Evolutionary conservation across 2,113 vertebrate species (phyloP).

Genomic region (Atractosteus spatula): DNA sequence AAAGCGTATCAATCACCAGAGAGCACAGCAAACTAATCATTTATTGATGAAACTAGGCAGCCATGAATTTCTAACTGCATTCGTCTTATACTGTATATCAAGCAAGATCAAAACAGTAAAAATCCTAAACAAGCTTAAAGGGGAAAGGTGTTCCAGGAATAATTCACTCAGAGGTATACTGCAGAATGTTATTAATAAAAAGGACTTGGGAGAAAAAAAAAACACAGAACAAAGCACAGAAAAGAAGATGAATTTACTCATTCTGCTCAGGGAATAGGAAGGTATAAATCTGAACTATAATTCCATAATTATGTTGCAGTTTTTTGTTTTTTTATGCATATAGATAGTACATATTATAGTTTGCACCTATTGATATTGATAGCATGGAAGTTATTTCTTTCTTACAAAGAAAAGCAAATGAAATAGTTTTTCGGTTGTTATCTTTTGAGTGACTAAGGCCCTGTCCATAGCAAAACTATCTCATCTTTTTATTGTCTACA

Average conservation of each 20-base stretch:
- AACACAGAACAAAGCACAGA: neutral
- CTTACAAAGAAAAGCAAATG: slow-evolving; percentile 41
- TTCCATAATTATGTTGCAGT: too few relatives aligned
- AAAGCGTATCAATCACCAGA: slow-evolving; percentile 74
- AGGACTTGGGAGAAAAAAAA: slow-evolving; percentile 20
- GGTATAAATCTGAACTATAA: too few relatives aligned
- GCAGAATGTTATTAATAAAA: slow-evolving; percentile 65
- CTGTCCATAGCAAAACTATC: slow-evolving; percentile 58
- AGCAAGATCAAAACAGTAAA: slow-evolving; percentile 72
- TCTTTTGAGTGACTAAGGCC: slow-evolving; percentile 39
- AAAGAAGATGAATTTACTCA: neutral
- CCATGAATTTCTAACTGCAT: slow-evolving; percentile 71
- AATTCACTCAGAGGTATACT: slow-evolving; percentile 63
- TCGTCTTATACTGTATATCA: slow-evolving; percentile 79
- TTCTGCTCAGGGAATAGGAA: neutral
- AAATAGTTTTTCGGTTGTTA: slow-evolving; percentile 51
- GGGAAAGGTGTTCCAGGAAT: slow-evolving; percentile 56
- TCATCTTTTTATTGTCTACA: slow-evolving; percentile 63
- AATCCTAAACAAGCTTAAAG: slow-evolving; percentile 73
- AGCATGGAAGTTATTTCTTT: slow-evolving; percentile 60
- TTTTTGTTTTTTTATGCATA: too few relatives aligned
- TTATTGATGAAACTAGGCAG: slow-evolving; percentile 73
- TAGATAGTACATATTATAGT: too few relatives aligned
- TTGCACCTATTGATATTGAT: slow-evolving; percentile 41
- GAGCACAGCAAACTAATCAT: slow-evolving; percentile 72